These are phyloP conservation scores for Nomada fabriciana DNA, from an alignment of 2,888 invertebrate species.

Conservation along the genomic window DNA sequence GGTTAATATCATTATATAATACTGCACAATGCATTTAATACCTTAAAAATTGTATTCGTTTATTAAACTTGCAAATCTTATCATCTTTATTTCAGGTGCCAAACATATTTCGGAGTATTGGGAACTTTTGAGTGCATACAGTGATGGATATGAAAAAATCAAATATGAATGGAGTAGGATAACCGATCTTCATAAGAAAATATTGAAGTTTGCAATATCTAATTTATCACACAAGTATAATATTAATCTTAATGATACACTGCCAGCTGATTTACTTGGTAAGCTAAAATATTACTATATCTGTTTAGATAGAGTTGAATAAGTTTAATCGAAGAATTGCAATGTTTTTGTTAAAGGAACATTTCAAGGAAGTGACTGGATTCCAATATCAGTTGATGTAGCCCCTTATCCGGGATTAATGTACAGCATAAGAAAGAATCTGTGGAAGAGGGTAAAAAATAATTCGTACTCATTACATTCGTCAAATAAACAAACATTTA, in stretches of 20 bases:
- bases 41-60: slow-evolving; percentile 1
- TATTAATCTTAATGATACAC: slow-evolving; percentile 62
- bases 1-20: slow-evolving; percentile 64
- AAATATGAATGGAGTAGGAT: slow-evolving; percentile 73
- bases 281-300: slow-evolving; percentile 27
- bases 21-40: neutral
- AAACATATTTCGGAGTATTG: slow-evolving; percentile 74
- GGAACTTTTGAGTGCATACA: slow-evolving; percentile 77
- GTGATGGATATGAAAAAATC: slow-evolving; percentile 73
- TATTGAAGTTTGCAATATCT: slow-evolving; percentile 71
- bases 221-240: slow-evolving; percentile 74
- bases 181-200: slow-evolving; percentile 69
- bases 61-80: neutral
- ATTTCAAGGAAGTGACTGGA: slow-evolving; percentile 79
- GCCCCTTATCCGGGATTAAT: slow-evolving; percentile 72
- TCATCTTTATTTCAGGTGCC: slow-evolving; percentile 63
- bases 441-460: slow-evolving; percentile 76
- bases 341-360: slow-evolving; percentile 71
- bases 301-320: neutral
- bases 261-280: slow-evolving; percentile 80
- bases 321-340: slow-evolving; percentile 12
- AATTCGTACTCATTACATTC: neutral
- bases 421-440: slow-evolving; percentile 74
- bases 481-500: slow-evolving; percentile 10
- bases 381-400: slow-evolving; percentile 72